Conservation (phyloP, 2,113 vertebrate genomes). For the Pagrus major region DNA sequence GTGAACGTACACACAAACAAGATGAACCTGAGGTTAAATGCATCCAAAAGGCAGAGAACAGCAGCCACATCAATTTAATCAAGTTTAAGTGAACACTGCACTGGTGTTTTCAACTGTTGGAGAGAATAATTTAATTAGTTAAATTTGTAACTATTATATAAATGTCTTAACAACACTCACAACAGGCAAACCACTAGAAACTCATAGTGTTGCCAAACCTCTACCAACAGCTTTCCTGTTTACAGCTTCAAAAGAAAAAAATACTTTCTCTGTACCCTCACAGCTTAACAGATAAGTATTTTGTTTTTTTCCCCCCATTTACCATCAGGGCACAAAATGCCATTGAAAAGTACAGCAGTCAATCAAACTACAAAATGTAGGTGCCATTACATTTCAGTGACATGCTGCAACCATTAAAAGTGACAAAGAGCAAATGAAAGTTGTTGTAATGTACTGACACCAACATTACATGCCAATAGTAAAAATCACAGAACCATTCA, state of each 20-base stretch:
- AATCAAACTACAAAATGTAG: neutral
- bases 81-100: slow-evolving; percentile 7
- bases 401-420: neutral
- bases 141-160: neutral
- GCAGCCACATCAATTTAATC: slow-evolving; percentile 3
- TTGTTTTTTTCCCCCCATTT: neutral
- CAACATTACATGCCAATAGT: neutral
- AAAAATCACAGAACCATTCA: slow-evolving; percentile 9
- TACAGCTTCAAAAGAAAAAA: slow-evolving; percentile 60
- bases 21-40: slow-evolving; percentile 5
- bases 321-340: slow-evolving; percentile 17
- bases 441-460: neutral
- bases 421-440: neutral
- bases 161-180: neutral
- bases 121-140: too few species aligned
- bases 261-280: slow-evolving; percentile 30
- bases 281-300: slow-evolving; percentile 37
- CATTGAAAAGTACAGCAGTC: slow-evolving; percentile 15
- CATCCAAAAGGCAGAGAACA: neutral
- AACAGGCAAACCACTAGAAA: slow-evolving; percentile 9
- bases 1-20: slow-evolving; percentile 8
- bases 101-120: neutral
- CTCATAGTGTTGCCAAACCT: slow-evolving; percentile 19
- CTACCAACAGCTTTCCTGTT: slow-evolving; percentile 67
- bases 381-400: neutral